Percentiles rank a stretch among this genome's conserved stretches.
phyloP scores from a whole-genome alignment of 2,888 invertebrate genomes.

The Myathropa florea region DNA sequence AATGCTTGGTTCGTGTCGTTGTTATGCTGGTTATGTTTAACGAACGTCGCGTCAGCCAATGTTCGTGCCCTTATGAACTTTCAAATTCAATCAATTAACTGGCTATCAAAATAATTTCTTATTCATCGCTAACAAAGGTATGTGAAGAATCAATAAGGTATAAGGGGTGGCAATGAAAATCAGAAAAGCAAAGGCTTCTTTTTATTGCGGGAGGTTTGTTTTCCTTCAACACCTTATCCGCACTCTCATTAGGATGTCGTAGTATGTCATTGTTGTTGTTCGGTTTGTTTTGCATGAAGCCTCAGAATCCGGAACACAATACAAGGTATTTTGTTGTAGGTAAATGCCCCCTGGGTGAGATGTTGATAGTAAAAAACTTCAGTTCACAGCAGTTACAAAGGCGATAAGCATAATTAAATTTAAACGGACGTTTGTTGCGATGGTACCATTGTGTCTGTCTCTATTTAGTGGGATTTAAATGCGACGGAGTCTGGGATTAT shows the following conservation, averaged over 20 bases:
- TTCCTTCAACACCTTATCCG: neutral
- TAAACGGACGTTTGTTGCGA: slow-evolving; percentile 42
- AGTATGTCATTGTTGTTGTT: neutral
- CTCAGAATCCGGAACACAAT: neutral
- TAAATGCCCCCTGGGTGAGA: slow-evolving; percentile 15
- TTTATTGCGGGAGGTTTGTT: slow-evolving; percentile 10
- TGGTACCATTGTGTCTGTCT: neutral
- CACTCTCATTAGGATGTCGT: neutral
- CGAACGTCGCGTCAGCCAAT: neutral
- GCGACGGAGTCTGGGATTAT: neutral
- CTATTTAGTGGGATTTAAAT: slow-evolving; percentile 28
- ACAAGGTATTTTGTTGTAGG: slow-evolving; percentile 19
- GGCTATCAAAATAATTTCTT: slow-evolving; percentile 50
- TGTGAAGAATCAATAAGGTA: neutral
- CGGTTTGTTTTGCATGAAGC: slow-evolving; percentile 24
- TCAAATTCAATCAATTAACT: slow-evolving; percentile 41
- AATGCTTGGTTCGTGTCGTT: slow-evolving; percentile 15
- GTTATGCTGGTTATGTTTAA: neutral
- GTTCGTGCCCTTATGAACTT: slow-evolving; percentile 28
- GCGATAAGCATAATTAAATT: slow-evolving; percentile 57
- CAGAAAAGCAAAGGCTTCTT: neutral
- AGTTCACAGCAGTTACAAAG: slow-evolving; percentile 45
- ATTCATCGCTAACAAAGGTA: slow-evolving; percentile 51
- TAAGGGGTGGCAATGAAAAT: neutral
- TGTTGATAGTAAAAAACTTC: slow-evolving; percentile 40